These are phyloP conservation scores for Drosophila tropicalis DNA, from an alignment of 1,140 invertebrate species.

Conservation along the genomic window DNA sequence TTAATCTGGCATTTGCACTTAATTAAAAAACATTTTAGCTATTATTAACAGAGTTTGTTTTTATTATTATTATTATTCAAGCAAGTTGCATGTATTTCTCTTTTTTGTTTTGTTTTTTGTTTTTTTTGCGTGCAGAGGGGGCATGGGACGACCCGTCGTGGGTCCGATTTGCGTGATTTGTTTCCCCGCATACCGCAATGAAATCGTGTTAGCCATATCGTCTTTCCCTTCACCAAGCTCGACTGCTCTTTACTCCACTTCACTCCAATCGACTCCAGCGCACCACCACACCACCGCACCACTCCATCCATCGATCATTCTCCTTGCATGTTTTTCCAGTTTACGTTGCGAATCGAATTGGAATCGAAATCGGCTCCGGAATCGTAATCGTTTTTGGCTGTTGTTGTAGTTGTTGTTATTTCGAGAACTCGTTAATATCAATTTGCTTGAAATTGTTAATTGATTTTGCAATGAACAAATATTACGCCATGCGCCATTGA, in stretches of 20 bases:
- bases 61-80: conserved; percentile 28
- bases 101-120: conserved; percentile 37
- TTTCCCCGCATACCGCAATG: conserved; percentile 59
- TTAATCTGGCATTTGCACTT: conserved; percentile 82
- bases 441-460: conserved; percentile 81
- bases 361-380: conserved; percentile 30
- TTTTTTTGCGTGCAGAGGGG: too few species aligned
- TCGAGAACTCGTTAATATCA: conserved; percentile 82
- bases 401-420: conserved; percentile 62
- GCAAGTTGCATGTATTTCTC: conserved; percentile 24
- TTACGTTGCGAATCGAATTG: conserved; percentile 35
- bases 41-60: conserved; percentile 68
- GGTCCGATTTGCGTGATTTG: conserved; percentile 65
- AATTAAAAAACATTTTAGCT: conserved; percentile 81
- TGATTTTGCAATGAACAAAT: conserved; percentile 82
- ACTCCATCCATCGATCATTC: conserved; percentile 8
- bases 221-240: conserved; percentile 12
- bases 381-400: conserved; percentile 41
- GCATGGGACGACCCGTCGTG: conserved; percentile 32
- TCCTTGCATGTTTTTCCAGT: conserved; percentile 49
- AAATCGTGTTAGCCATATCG: conserved; percentile 53
- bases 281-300: neutral
- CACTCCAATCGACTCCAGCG: neutral
- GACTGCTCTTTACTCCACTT: neutral
- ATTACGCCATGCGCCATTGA: conserved; percentile 62